Conservation (phyloP, 2,888 invertebrate genomes). For the Sinodicranocentrus sp. region DNA sequence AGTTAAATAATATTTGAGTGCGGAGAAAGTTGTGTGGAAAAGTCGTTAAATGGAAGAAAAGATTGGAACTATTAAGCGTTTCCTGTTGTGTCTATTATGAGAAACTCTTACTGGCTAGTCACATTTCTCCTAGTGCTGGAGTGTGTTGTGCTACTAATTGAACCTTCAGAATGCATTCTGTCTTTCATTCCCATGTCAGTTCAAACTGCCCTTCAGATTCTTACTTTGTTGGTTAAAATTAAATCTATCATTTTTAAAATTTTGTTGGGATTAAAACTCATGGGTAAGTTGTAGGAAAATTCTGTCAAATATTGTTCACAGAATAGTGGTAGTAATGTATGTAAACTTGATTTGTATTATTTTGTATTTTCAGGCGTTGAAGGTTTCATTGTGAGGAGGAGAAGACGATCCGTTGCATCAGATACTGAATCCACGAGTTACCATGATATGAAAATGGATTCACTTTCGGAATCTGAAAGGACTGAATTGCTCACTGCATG, state of each 20-base stretch:
- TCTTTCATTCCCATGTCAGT: slow-evolving; percentile 70
- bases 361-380: slow-evolving; percentile 48
- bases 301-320: background rate
- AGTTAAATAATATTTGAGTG: no score
- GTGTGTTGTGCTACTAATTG: slow-evolving; percentile 59
- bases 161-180: slow-evolving; percentile 65
- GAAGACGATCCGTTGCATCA: slow-evolving; percentile 34
- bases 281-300: slow-evolving; percentile 64
- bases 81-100: slow-evolving; percentile 49
- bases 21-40: no score
- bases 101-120: slow-evolving; percentile 59
- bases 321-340: no score
- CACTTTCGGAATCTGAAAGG: slow-evolving; percentile 58
- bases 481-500: slow-evolving; percentile 57
- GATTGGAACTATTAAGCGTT: background rate
- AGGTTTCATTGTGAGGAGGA: slow-evolving; percentile 53
- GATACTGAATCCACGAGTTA: slow-evolving; percentile 39
- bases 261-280: slow-evolving; percentile 68
- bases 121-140: slow-evolving; percentile 69
- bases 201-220: slow-evolving; percentile 71
- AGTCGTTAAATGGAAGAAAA: slow-evolving; percentile 20
- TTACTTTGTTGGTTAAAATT: slow-evolving; percentile 73
- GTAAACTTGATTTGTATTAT: no score
- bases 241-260: slow-evolving; percentile 73
- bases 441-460: slow-evolving; percentile 50